phyloP scores from a whole-genome alignment of 1,140 invertebrate genomes.

The Plodia interpunctella region DNA sequence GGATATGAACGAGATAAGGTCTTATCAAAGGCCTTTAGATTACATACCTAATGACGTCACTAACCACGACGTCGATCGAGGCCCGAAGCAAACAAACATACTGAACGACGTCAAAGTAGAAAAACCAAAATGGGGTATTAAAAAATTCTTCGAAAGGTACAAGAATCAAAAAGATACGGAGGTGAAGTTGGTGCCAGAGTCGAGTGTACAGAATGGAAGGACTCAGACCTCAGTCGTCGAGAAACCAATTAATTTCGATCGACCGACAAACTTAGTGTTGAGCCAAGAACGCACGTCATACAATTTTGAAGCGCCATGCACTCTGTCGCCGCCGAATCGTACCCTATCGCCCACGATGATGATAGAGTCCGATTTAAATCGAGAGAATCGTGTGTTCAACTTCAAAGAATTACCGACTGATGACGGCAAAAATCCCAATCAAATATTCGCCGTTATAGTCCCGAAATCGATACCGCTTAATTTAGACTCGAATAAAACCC shows the following conservation, averaged over 20 bases:
- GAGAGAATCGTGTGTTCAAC: conserved; percentile 49
- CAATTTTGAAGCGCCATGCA: conserved; percentile 60
- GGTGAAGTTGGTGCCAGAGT: conserved; percentile 71
- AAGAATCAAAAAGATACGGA: conserved; percentile 71
- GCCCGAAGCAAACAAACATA: conserved; percentile 62
- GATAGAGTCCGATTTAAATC: conserved; percentile 49
- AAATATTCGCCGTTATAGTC: conserved; percentile 73
- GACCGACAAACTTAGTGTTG: conserved; percentile 57
- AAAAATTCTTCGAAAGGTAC: conserved; percentile 58
- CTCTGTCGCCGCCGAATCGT: conserved; percentile 68
- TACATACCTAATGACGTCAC: conserved; percentile 88
- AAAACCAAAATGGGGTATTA: conserved; percentile 64
- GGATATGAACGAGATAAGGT: conserved; percentile 57
- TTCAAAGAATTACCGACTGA: conserved; percentile 66
- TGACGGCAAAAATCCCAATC: conserved; percentile 43
- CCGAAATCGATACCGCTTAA: conserved; percentile 58
- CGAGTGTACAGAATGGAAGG: conserved; percentile 34
- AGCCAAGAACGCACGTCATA: conserved; percentile 39
- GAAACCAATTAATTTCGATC: conserved; percentile 46
- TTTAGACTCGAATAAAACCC: conserved; percentile 32
- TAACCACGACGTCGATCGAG: conserved; percentile 72
- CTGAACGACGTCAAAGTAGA: conserved; percentile 56
- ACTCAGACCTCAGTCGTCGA: conserved; percentile 51
- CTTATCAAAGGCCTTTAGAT: conserved; percentile 80
- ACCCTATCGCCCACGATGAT: conserved; percentile 70